phyloP scores from a whole-genome alignment of 1,140 invertebrate species.

The Heliconius hewitsoni region DNA sequence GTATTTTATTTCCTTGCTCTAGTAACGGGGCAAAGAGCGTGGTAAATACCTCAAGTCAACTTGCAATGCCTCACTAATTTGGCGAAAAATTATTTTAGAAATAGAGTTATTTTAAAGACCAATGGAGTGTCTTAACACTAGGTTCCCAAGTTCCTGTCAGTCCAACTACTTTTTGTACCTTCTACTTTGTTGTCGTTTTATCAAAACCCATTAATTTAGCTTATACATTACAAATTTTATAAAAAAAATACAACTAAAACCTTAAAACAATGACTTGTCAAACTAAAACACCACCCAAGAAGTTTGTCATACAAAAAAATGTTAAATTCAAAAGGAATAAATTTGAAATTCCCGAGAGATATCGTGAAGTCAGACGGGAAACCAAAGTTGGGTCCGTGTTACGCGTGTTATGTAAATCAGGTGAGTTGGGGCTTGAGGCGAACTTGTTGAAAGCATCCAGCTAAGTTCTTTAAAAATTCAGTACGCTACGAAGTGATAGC shows the following conservation, averaged over 20 bases:
- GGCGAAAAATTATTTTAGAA: too few species aligned
- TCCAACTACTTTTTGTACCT: too few species aligned
- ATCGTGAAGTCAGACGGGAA: constrained; percentile 45
- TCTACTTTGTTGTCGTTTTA: too few species aligned
- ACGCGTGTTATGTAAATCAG: constrained; percentile 65
- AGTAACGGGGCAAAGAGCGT: too few species aligned
- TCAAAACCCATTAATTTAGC: too few species aligned
- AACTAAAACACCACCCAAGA: not conserved
- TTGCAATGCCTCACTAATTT: too few species aligned
- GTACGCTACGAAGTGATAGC: constrained; percentile 53
- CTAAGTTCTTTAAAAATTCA: constrained; percentile 62
- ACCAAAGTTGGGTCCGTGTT: constrained; percentile 53
- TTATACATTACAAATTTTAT: too few species aligned
- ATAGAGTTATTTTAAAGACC: too few species aligned
- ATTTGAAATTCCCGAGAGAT: constrained; percentile 37
- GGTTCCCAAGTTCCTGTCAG: too few species aligned
- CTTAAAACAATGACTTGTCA: not conserved
- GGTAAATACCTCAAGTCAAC: too few species aligned
- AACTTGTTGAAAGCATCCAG: constrained; percentile 59
- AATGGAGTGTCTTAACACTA: too few species aligned
- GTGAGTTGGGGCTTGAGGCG: constrained; percentile 37
- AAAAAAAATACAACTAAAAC: constrained; percentile 18
- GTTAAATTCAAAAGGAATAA: constrained; percentile 37
- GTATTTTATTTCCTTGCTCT: too few species aligned
- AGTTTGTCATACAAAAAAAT: constrained; percentile 7